Percentiles rank a stretch among this genome's conserved stretches.
Evolutionary conservation across 2,888 invertebrate species (phyloP).

Genomic region (Hirtodrosophila duncani): DNA sequence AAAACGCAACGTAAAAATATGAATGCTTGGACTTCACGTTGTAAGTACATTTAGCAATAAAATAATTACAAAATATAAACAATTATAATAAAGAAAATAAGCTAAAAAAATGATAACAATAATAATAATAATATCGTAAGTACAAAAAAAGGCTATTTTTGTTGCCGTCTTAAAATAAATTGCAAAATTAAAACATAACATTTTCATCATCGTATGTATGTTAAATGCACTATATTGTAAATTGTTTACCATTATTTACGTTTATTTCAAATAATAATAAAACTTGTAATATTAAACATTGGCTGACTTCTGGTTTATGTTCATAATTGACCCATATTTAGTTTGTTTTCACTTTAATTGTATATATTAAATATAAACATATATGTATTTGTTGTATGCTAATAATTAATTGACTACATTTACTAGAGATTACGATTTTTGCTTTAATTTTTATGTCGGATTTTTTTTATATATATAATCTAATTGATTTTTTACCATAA

Average conservation of each 20-base stretch:
- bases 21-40: constrained; percentile 17
- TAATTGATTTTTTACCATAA: constrained; percentile 29
- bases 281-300: constrained; percentile 43
- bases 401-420: constrained; percentile 64
- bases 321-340: constrained; percentile 59
- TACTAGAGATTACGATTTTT: constrained; percentile 61
- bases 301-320: constrained; percentile 46
- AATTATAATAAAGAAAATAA: constrained; percentile 16
- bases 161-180: too few species aligned
- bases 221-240: constrained; percentile 63
- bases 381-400: constrained; percentile 29
- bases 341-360: constrained; percentile 21
- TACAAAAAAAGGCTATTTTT: constrained; percentile 38
- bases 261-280: constrained; percentile 24
- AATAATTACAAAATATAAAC: constrained; percentile 24
- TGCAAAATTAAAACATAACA: too few species aligned
- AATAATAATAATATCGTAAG: constrained; percentile 24
- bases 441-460: constrained; percentile 7
- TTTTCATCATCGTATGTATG: constrained; percentile 31
- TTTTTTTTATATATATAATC: too few species aligned
- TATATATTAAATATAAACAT: constrained; percentile 20
- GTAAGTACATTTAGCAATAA: constrained; percentile 50
- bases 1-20: constrained; percentile 24
- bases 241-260: constrained; percentile 32
- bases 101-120: constrained; percentile 14